Conservation (phyloP, 2,888 invertebrate genomes). For the Globia sparganii region DNA sequence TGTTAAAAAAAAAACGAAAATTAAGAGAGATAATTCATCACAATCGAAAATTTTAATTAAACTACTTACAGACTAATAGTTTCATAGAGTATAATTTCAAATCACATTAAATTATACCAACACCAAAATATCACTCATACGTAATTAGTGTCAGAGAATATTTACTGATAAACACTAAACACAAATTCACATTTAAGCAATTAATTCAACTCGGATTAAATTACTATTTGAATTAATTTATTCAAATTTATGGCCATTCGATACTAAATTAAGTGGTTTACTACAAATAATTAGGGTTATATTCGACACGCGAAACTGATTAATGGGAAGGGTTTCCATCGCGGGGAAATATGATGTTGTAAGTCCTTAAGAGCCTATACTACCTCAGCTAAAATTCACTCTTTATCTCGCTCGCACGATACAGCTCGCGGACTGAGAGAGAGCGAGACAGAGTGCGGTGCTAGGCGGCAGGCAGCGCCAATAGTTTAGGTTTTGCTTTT, state of each 20-base stretch:
- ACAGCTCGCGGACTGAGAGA: too few species aligned
- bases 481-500: too few species aligned
- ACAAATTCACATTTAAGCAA: constrained; percentile 26
- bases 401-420: too few species aligned
- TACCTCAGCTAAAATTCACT: too few species aligned
- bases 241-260: constrained; percentile 50
- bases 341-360: constrained; percentile 13
- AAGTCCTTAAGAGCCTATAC: too few species aligned
- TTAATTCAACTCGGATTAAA: constrained; percentile 28
- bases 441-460: too few species aligned
- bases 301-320: constrained; percentile 47
- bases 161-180: constrained; percentile 7
- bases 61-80: not conserved
- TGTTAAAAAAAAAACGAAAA: not conserved
- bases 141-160: not conserved
- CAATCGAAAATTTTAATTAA: not conserved
- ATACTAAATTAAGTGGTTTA: constrained; percentile 38
- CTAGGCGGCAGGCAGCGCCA: too few species aligned
- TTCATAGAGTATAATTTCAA: constrained; percentile 7
- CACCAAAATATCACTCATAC: not conserved
- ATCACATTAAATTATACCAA: not conserved
- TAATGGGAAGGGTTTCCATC: constrained; percentile 34
- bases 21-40: not conserved
- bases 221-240: constrained; percentile 24
- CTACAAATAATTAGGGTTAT: constrained; percentile 50